Base-by-base conservation (phyloP, 2,113 vertebrate genomes). In the Heloderma charlesbogerti region DNA sequence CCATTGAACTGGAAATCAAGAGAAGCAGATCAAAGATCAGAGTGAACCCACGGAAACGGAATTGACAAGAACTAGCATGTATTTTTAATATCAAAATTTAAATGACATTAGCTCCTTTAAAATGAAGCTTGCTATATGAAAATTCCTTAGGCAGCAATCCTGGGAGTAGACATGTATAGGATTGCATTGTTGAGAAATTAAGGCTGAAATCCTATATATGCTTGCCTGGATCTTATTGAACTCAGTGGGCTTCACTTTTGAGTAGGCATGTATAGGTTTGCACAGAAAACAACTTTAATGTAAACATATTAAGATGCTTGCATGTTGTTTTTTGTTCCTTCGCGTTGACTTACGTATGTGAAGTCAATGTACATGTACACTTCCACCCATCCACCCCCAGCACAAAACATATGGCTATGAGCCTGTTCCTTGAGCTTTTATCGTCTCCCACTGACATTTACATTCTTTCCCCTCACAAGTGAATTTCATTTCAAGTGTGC, bases 401-500 rank as follows among this genome's bases (percentile, higher is more conserved):
- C 29, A 13, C 43, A 86, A 40, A 54, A 9, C 6, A 16, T 86
- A 75, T 90, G 29, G 34, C n/a, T 71, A 34, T 2, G 8, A 27
- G 74, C 45, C 18, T 40, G 27, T 54, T 79, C 15, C 18, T 69
- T 54, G 27, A 57, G 60, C 0, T 9, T 81, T 87, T 86, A 85
- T 91, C 84, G 88, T 82, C 84, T 87, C 84, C 90, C 9, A 60
- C 31, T 91, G 40, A 45, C 89, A 88, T 3, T 69, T 57, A 86
- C 27, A 75, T 13, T 92, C 89, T 37, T 81, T 6, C 60, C 88
- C 80, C 57, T 84, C 45, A 87, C 89, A 87, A 94, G 48, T 84
- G 66, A 63, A 69, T 93, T 95, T 91, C 31, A 77, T 92, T 94
- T 92, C 92, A 93, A 60, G 90, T 94, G 90, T 94, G 83, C 84